Percentiles rank a stretch among this genome's conserved stretches.
phyloP scores from a whole-genome alignment of 2,888 invertebrate genomes.

The Andrena trimmerana region DNA sequence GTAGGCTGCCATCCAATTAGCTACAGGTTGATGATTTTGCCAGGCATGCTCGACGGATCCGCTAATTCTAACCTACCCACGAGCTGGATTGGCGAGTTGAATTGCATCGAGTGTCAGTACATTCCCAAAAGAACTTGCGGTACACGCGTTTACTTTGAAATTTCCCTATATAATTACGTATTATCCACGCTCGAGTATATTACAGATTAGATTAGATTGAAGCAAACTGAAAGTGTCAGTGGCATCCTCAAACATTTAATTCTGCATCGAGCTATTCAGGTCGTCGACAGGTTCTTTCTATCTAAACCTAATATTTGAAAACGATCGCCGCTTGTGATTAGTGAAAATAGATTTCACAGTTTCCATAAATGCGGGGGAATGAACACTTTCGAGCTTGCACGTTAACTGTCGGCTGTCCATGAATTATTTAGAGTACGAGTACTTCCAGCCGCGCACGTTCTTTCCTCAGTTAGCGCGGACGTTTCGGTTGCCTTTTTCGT shows the following conservation, averaged over 20 bases:
- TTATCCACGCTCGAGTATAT: background rate
- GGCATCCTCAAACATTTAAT: background rate
- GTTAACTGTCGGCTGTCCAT: background rate
- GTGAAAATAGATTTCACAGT: background rate
- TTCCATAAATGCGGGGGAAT: no score
- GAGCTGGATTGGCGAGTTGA: conserved; percentile 39
- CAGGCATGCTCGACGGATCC: conserved; percentile 55
- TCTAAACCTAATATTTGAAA: background rate
- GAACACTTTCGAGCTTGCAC: no score
- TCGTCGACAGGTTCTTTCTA: background rate
- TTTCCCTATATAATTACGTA: conserved; percentile 27
- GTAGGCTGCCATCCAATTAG: conserved; percentile 64
- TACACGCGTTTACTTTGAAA: conserved; percentile 14
- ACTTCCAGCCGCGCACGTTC: background rate
- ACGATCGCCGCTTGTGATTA: background rate
- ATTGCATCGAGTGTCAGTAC: conserved; percentile 39
- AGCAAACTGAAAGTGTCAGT: background rate
- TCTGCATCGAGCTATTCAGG: background rate
- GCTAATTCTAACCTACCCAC: conserved; percentile 54
- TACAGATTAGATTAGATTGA: background rate
- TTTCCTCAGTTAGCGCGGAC: conserved; percentile 2
- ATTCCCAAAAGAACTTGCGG: conserved; percentile 38
- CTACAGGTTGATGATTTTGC: conserved; percentile 63
- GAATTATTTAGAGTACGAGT: background rate
- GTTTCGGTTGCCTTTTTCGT: conserved; percentile 24